Evolutionary conservation across 2,797 vertebrate species (phyloP).

Genomic region (Eupleurogrammus muticus): DNA sequence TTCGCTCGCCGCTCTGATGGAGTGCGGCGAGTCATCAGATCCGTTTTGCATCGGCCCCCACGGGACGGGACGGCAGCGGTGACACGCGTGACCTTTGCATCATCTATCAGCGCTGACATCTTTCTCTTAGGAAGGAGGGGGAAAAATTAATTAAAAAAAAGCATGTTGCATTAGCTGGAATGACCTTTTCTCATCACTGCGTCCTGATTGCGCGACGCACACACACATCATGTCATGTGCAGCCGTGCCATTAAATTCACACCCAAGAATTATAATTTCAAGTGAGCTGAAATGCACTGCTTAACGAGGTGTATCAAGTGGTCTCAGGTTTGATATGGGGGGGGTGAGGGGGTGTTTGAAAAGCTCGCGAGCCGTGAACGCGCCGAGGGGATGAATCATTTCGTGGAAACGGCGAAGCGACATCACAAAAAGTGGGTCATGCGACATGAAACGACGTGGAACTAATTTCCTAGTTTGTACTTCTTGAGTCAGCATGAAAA

Average conservation of each 20-base stretch:
- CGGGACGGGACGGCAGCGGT: conserved; percentile 67
- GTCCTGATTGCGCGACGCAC: conserved; percentile 67
- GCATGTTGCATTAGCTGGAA: conserved; percentile 72
- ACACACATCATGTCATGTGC: conserved; percentile 23
- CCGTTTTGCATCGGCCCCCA: conserved; percentile 60
- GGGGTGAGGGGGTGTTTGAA: neutral
- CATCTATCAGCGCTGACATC: conserved; percentile 62
- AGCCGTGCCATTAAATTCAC: conserved; percentile 47
- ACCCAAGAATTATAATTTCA: conserved; percentile 36
- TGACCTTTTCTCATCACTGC: conserved; percentile 72
- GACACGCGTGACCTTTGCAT: conserved; percentile 72
- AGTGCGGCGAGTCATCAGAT: conserved; percentile 62
- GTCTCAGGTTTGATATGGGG: conserved; percentile 18
- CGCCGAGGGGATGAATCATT: conserved; percentile 14
- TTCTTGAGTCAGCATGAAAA: conserved; percentile 28
- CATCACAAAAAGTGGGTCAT: conserved; percentile 41
- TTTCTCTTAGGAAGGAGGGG: conserved; percentile 55
- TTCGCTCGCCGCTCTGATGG: conserved; percentile 41
- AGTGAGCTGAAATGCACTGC: conserved; percentile 28
- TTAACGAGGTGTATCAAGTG: conserved; percentile 23
- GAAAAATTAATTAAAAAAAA: too few species aligned
- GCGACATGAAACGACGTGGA: conserved; percentile 14
- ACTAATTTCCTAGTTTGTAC: conserved; percentile 34
- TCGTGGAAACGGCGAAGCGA: conserved; percentile 18
- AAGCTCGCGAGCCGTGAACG: neutral